Percentiles rank a stretch among this genome's conserved stretches.
phyloP scores from a whole-genome alignment of 1,140 invertebrate species.

The Oreohelix idahoensis region DNA sequence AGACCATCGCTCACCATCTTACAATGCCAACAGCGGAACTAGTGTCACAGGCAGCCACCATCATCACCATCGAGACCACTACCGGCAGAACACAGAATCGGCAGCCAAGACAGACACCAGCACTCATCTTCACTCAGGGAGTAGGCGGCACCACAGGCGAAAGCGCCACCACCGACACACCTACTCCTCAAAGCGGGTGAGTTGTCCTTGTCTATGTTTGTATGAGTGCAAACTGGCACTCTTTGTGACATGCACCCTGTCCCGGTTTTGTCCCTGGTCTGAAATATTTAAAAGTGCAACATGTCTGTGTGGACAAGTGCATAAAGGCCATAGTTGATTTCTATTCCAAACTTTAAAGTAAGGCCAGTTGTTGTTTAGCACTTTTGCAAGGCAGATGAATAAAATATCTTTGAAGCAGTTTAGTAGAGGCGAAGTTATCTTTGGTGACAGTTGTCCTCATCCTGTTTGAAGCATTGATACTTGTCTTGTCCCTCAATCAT shows the following conservation, averaged over 20 bases:
- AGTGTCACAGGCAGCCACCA: neutral
- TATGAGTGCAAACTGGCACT: constrained; percentile 36
- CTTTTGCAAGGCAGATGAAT: too few species aligned
- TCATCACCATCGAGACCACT: constrained; percentile 27
- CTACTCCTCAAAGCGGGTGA: constrained; percentile 26
- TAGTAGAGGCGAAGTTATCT: too few species aligned
- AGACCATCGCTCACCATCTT: constrained; percentile 28
- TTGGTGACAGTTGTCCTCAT: too few species aligned
- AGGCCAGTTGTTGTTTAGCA: too few species aligned
- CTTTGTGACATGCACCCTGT: neutral
- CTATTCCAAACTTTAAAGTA: too few species aligned
- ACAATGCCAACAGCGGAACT: constrained; percentile 17
- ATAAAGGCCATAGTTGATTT: too few species aligned
- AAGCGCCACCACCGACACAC: constrained; percentile 19
- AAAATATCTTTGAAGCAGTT: too few species aligned
- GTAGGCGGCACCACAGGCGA: constrained; percentile 31
- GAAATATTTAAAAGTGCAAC: too few species aligned
- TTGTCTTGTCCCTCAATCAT: too few species aligned
- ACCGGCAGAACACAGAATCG: constrained; percentile 5
- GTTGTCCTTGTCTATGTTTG: constrained; percentile 31
- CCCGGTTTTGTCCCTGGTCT: neutral
- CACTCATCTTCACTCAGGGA: constrained; percentile 29
- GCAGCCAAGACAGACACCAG: constrained; percentile 11
- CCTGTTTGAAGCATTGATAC: too few species aligned
- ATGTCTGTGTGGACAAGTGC: too few species aligned